Percentiles rank a stretch among this genome's conserved stretches.
Evolutionary conservation across 2,888 invertebrate genomes (phyloP).

Genomic region (Xanthia icteritia): DNA sequence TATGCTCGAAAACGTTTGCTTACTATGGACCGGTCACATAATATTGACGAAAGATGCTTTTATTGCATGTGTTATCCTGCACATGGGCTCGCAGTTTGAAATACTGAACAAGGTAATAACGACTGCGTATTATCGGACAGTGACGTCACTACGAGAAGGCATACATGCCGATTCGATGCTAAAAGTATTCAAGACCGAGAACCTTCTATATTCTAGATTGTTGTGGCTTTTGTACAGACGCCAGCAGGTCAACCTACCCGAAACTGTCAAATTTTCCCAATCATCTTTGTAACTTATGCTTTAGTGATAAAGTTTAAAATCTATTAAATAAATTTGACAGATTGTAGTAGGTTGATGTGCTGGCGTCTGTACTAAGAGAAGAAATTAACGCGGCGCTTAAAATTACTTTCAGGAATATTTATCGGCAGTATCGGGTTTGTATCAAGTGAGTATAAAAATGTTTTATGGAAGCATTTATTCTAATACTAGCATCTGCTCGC

Average conservation of each 20-base stretch:
- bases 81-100: conserved; percentile 85
- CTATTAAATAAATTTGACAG: too few relatives aligned
- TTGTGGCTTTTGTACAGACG: conserved; percentile 72
- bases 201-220: conserved; percentile 58
- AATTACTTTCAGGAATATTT: conserved; percentile 77
- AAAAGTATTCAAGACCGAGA: conserved; percentile 48
- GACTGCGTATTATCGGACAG: conserved; percentile 82
- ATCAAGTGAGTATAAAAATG: conserved; percentile 76
- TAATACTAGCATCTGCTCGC: too few relatives aligned
- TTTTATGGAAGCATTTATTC: background rate
- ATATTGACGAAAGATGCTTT: conserved; percentile 87
- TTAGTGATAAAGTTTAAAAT: too few relatives aligned
- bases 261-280: too few relatives aligned
- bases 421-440: conserved; percentile 84
- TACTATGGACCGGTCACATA: conserved; percentile 87
- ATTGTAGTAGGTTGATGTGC: too few relatives aligned
- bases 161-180: conserved; percentile 57
- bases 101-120: conserved; percentile 82
- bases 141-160: conserved; percentile 71
- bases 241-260: too few relatives aligned
- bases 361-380: conserved; percentile 71
- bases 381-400: conserved; percentile 81
- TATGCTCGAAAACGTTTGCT: conserved; percentile 81
- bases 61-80: conserved; percentile 84
- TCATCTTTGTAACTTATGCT: too few relatives aligned